Conservation (phyloP, 2,797 vertebrate genomes). For the Sarcophilus harrisii region DNA sequence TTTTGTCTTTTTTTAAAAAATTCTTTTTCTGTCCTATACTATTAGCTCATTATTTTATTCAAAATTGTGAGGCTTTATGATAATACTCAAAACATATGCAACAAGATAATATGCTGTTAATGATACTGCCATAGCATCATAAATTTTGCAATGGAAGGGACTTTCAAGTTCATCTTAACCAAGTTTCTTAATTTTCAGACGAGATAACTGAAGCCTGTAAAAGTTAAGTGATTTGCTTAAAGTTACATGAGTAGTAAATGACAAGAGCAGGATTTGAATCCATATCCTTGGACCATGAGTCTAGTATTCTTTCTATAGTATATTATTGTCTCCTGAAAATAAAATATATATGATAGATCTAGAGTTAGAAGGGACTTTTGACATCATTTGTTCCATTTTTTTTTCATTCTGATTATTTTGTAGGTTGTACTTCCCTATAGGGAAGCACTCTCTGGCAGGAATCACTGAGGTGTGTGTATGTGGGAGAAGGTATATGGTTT, state of each 20-base stretch:
- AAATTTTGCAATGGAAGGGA: not conserved
- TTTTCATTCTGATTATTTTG: slow-evolving; percentile 10
- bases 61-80: too few relatives aligned
- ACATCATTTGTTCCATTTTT: not conserved
- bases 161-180: not conserved
- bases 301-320: not conserved
- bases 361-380: not conserved
- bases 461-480: not conserved
- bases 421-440: too few relatives aligned
- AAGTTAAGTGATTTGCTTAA: not conserved
- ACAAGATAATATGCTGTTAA: not conserved
- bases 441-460: not conserved
- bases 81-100: not conserved
- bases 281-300: not conserved
- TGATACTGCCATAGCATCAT: not conserved
- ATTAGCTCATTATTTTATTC: not conserved
- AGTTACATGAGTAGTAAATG: not conserved
- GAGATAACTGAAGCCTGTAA: not conserved
- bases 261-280: not conserved
- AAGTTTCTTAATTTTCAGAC: not conserved
- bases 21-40: not conserved
- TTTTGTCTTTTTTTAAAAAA: not conserved
- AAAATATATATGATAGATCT: not conserved
- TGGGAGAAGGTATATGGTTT: not conserved
- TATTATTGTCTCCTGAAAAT: not conserved